These are phyloP conservation scores for Caenorhabditis brenneri DNA, from an alignment of 1,140 invertebrate genomes.

Conservation along the genomic window DNA sequence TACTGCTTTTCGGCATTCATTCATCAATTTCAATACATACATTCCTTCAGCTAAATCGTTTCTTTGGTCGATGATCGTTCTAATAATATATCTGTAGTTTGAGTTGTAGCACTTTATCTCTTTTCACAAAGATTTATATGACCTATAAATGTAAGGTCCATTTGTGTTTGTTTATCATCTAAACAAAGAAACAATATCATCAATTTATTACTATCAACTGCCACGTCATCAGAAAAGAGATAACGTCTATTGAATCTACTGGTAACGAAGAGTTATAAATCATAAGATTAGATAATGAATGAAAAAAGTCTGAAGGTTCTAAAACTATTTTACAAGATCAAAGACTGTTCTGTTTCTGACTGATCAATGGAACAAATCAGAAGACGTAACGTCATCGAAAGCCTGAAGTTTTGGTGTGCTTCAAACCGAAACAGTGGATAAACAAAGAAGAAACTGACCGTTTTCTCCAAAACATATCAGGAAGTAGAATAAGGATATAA, in stretches of 20 bases:
- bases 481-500: background rate
- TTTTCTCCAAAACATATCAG: background rate
- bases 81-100: background rate
- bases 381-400: background rate
- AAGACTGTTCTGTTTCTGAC: background rate
- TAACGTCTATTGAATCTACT: background rate
- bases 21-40: background rate
- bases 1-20: constrained; percentile 29
- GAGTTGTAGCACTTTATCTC: background rate
- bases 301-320: no score
- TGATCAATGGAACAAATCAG: constrained; percentile 14
- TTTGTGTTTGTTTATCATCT: background rate
- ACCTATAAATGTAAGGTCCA: background rate
- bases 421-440: background rate
- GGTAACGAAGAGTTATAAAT: background rate
- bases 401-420: background rate
- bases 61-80: background rate
- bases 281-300: no score
- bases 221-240: background rate
- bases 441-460: background rate
- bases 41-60: background rate
- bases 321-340: no score
- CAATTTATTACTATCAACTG: background rate
- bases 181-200: background rate
- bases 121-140: background rate